Evolutionary conservation across 2,888 invertebrate genomes (phyloP).

Genomic region (Formica aserva): DNA sequence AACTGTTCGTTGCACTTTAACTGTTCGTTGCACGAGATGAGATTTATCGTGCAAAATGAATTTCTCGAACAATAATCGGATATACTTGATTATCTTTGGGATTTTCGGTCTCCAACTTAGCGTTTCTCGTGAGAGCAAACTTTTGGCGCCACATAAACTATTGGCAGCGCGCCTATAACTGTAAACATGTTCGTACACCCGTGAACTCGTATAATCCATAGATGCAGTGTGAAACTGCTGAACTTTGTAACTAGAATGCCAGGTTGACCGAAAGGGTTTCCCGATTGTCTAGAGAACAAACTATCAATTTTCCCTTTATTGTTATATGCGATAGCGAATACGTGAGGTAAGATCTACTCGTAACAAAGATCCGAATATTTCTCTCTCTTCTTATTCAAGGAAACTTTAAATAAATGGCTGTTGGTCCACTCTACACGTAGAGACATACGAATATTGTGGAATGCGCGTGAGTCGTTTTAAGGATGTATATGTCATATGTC

Average conservation of each 20-base stretch:
- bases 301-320: slow-evolving; percentile 23
- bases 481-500: too few species aligned
- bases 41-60: slow-evolving; percentile 57
- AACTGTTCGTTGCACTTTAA: background rate
- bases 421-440: background rate
- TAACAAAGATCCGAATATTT: background rate
- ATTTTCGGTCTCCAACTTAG: slow-evolving; percentile 20
- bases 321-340: slow-evolving; percentile 16
- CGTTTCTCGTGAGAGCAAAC: slow-evolving; percentile 33
- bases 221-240: slow-evolving; percentile 50
- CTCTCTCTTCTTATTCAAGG: background rate
- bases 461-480: background rate
- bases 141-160: slow-evolving; percentile 41
- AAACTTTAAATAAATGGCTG: background rate
- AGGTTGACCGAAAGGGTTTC: slow-evolving; percentile 71
- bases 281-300: slow-evolving; percentile 45
- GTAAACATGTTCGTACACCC: slow-evolving; percentile 23
- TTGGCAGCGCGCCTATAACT: slow-evolving; percentile 49
- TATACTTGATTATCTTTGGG: slow-evolving; percentile 54
- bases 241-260: slow-evolving; percentile 62
- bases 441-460: background rate
- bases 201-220: slow-evolving; percentile 66
- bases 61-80: slow-evolving; percentile 71
- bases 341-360: background rate
- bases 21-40: background rate